Base-by-base conservation (phyloP, 2,888 invertebrate species). In the Hyposoter dolosus region DNA sequence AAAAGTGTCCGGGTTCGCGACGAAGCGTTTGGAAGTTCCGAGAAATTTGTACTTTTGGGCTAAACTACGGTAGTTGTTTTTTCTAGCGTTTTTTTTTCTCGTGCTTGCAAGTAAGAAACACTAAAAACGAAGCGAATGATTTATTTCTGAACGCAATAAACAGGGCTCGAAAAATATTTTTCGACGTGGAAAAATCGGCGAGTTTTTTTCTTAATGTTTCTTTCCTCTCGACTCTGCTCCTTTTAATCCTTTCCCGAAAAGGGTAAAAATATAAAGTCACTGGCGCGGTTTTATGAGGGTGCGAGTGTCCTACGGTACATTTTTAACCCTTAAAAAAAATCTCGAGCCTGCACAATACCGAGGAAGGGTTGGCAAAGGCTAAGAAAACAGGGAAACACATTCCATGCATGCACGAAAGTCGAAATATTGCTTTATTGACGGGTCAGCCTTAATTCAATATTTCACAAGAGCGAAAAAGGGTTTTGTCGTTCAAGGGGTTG, bases 401-500 rank as follows among this genome's bases (percentile, higher is more conserved):
- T 28, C 28, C 1, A 28, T 9, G 50, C 50, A n/a, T 35, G 80
- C 83, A 40, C 87, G 88, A 87, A 87, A 91, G 91, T 92, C 92
- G 92, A 91, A 93, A 93, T 93, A 93, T 93, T 93, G 89, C 90
- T 93, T 93, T 93, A 93, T 93, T 92, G 91, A 89, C 53, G 89
- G 90, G 86, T 82, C 69, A 82, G 77, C 83, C 84, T 83, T 84
- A 90, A 90, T 90, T 86, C 83, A 69, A 89, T 87, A 87, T 88
- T 83, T 80, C 84, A 81, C 79, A 75, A 43, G 80, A 71, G 76
- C 68, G 79, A 79, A 88, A 89, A 88, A 89, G 88, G 88, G 88
- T 88, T 85, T 69, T 43, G 69, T 32, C 71, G 12, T 6, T 0
- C 78, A 89, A 89, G 86, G 90, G 89, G 89, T 90, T 90, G 86